These are phyloP conservation scores for Xestia xanthographa DNA, from an alignment of 2,888 invertebrate species.

Conservation along the genomic window DNA sequence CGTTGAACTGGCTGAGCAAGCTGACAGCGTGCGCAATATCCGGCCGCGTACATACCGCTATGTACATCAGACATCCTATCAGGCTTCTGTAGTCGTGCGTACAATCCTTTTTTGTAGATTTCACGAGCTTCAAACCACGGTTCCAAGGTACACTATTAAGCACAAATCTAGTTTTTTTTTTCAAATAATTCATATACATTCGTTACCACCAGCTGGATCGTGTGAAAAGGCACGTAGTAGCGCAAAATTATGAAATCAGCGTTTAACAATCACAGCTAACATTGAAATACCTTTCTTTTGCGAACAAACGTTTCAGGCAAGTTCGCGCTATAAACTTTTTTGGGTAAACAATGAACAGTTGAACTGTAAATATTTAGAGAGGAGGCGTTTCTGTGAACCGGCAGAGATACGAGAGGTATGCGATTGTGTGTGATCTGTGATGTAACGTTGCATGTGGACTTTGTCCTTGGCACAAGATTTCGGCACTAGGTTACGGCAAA, in stretches of 20 bases:
- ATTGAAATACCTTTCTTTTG: constrained; percentile 45
- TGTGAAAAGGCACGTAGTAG: constrained; percentile 34
- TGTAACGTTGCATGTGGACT: neutral
- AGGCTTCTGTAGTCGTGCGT: too few species aligned
- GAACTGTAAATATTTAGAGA: constrained; percentile 57
- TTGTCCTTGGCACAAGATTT: neutral
- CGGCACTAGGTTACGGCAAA: neutral
- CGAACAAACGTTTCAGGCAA: constrained; percentile 39
- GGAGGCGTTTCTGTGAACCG: constrained; percentile 32
- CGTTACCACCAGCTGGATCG: neutral
- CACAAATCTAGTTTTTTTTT: neutral
- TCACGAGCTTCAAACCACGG: too few species aligned
- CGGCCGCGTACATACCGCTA: too few species aligned
- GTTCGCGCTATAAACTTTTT: constrained; percentile 53
- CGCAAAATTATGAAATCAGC: neutral
- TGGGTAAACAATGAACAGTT: constrained; percentile 54
- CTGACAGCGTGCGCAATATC: too few species aligned
- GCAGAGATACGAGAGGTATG: constrained; percentile 5
- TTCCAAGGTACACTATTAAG: too few species aligned
- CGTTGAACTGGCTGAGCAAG: too few species aligned
- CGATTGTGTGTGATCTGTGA: constrained; percentile 1
- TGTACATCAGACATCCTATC: too few species aligned
- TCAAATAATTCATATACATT: neutral
- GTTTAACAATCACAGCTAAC: constrained; percentile 32
- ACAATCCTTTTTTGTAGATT: too few species aligned